Conservation (phyloP, 2,888 invertebrate genomes). For the Synanthedon andrenaeformis region DNA sequence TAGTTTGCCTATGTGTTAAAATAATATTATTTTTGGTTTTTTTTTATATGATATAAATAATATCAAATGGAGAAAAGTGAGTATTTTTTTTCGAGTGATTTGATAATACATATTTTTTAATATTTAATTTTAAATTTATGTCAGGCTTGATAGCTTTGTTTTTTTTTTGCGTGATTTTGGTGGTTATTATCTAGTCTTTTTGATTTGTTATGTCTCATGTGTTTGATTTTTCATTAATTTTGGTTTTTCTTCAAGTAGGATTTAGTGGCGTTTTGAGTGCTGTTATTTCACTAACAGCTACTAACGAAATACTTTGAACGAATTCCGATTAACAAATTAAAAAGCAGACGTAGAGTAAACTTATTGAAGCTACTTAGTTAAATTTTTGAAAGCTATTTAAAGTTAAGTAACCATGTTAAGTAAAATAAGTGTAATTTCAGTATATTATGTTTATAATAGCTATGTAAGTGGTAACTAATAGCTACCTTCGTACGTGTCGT, state of each 20-base stretch:
- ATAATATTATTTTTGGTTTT: background rate
- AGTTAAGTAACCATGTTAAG: no score
- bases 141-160: background rate
- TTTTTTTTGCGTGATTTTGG: background rate
- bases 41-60: background rate
- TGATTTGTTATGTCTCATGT: background rate
- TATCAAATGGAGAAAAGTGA: background rate
- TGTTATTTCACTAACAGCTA: slow-evolving; percentile 69
- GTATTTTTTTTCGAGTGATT: no score
- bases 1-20: no score
- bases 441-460: no score
- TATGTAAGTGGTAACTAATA: no score
- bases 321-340: slow-evolving; percentile 14
- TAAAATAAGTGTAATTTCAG: no score
- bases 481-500: no score
- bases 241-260: slow-evolving; percentile 6
- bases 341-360: slow-evolving; percentile 5
- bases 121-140: no score
- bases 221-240: slow-evolving; percentile 16
- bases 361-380: background rate
- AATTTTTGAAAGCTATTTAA: background rate
- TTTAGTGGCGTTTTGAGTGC: slow-evolving; percentile 40
- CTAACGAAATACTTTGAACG: slow-evolving; percentile 64
- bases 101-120: no score
- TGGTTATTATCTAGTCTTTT: no score